Base-by-base conservation (phyloP, 1,140 invertebrate species). In the Tetragonula clypearis region DNA sequence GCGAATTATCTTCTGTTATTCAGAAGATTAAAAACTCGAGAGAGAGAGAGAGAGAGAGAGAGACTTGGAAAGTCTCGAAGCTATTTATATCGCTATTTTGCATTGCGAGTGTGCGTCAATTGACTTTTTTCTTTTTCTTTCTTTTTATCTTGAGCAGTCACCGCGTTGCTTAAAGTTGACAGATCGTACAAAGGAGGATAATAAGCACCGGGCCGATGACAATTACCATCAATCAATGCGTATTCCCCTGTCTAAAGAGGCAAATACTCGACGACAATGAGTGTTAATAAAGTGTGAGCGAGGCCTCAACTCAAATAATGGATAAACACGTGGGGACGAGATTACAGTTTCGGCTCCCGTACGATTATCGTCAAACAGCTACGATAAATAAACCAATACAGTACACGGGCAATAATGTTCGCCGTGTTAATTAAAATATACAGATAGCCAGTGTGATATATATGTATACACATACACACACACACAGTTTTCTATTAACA, bases 251-350 rank as follows among this genome's bases (percentile, higher is more conserved):
- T 73, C 53, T 60, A 72, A 49, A 62, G 41, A 79, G 68, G 49
- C 73, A 84, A 84, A 84, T 68, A 84, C 58, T 55, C 5, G 68
- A 1, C 82, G 55, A 65, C 82, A 84, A 84, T 79, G 58, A 84
- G 26, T 71, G 77, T 71, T 72, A 79, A 84, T 73, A 79, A 79
- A 84, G 68, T 79, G 30, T 73, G 35, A 30, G 60, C 53, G 26
- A 79, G 49, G 23, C 74, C 49, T 58, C 53, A 23, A 35, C 49
- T 73, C 49, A 15, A 72, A 79, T 79, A 79, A 84, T 65, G 68
- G 68, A 72, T 65, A 79, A 79, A 56, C 82, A 79, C 76, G 68
- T 72, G 82, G 77, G 56, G 66, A 62, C 60, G 23, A 72, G 68
- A 79, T 72, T 72, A 55, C 56, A 23, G 41, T n/a, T 62, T 72